A percentile compares a stretch with the other conserved stretches of the same genome.
Evolutionary conservation across 2,797 vertebrate genomes (phyloP).

Genomic region (Sebastes minor): DNA sequence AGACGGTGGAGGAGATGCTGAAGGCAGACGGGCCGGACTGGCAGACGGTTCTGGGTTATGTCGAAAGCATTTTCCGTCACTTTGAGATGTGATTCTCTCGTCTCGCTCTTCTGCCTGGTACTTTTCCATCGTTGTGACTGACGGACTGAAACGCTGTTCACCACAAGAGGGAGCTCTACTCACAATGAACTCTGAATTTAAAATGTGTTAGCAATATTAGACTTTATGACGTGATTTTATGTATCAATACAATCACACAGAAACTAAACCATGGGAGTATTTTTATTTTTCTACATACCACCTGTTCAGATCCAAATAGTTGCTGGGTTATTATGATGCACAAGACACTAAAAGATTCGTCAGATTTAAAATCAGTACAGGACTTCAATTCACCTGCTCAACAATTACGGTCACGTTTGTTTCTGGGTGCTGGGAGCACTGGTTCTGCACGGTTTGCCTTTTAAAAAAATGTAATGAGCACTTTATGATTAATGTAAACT

Average conservation of each 20-base stretch:
- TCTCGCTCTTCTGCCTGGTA: not conserved
- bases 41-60: slow-evolving; percentile 83
- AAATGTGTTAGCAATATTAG: slow-evolving; percentile 7
- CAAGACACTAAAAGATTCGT: slow-evolving; percentile 17
- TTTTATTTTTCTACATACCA: slow-evolving; percentile 24
- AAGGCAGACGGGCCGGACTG: slow-evolving; percentile 81
- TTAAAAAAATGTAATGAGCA: slow-evolving; percentile 31
- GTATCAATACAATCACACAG: not conserved
- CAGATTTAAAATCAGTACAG: not conserved
- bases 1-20: slow-evolving; percentile 82
- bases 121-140: not conserved
- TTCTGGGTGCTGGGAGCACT: slow-evolving; percentile 30
- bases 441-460: slow-evolving; percentile 49
- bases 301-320: slow-evolving; percentile 2
- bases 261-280: not conserved
- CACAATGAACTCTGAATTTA: not conserved
- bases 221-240: slow-evolving; percentile 11
- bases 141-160: not conserved
- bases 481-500: slow-evolving; percentile 40
- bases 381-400: slow-evolving; percentile 1
- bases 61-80: slow-evolving; percentile 83
- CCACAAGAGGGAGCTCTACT: slow-evolving; percentile 28
- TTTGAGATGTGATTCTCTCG: slow-evolving; percentile 80
- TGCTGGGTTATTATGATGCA: slow-evolving; percentile 22
- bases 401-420: slow-evolving; percentile 18